Conservation (phyloP, 2,113 vertebrate species). For the Opisthocomus hoazin region DNA sequence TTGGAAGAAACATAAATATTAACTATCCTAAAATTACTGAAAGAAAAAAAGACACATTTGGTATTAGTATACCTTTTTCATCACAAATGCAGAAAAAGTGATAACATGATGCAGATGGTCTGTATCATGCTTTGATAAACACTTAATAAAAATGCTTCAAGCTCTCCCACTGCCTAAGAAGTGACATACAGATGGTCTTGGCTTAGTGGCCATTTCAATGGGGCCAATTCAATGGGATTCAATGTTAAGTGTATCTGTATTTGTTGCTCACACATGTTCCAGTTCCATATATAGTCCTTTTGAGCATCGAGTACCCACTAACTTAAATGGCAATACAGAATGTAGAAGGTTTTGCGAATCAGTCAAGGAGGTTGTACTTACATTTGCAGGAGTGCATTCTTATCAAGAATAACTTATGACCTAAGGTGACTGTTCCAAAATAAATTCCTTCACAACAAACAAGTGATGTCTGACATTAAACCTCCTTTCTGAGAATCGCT, state of each 20-base stretch:
- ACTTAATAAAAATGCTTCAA: constrained; percentile 18
- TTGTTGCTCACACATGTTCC: neutral
- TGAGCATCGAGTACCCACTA: neutral
- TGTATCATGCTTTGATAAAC: constrained; percentile 8
- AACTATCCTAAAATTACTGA: neutral
- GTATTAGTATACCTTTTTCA: neutral
- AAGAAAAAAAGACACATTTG: neutral
- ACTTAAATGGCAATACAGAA: neutral
- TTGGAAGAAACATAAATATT: neutral
- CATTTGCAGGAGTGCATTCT: neutral
- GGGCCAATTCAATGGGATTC: neutral
- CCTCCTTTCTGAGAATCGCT: neutral
- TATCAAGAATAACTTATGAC: neutral
- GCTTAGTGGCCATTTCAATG: neutral
- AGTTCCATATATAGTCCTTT: neutral
- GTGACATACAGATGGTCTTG: neutral
- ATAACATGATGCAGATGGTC: neutral
- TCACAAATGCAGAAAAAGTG: neutral
- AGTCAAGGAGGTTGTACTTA: neutral
- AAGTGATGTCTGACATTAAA: neutral
- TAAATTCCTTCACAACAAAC: neutral
- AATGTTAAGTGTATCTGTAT: neutral
- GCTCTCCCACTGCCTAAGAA: neutral
- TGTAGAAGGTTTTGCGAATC: neutral
- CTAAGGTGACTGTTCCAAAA: neutral